Evolutionary conservation across 2,888 invertebrate genomes (phyloP), one percentile per base, ranked within the genome.

Genomic region (Ormyrus thymus): DNA sequence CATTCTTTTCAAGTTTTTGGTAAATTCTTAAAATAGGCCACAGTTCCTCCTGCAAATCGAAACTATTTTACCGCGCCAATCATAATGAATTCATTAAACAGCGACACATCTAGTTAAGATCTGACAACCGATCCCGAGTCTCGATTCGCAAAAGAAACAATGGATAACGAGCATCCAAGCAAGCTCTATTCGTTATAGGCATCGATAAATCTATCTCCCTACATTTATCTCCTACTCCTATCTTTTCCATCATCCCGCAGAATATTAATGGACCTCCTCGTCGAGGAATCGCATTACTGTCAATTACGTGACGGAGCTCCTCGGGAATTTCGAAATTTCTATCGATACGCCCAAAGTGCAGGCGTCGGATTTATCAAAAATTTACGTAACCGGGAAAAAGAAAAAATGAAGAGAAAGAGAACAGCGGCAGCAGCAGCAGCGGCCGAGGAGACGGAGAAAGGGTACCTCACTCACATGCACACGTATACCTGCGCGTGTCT

Each of bases 401-500:
- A 53, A 45, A 69, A 58, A 56, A n/a, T n/a, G 56, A n/a, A 6
- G 55, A 73, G 56, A 45, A 50, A 51, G 50, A 50, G 43, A 46
- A 58, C 1, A 58, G 50, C 50, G 9, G 9, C 9, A 56, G 45
- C 29, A 55, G 51, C 8, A n/a, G 7, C 46, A 45, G 45, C n/a
- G 2, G 3, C 3, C 48, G 53, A 15, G 46, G 29, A 29, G 29
- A 29, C 4, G 8, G 50, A 50, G 51, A 61, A 10, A 58, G 59
- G 50, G n/a, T 66, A 10, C 9, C 6, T 75, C 46, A 58, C 5
- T 29, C 43, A 11, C 58, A n/a, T 29, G 4, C 29, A 29, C 29
- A 29, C 29, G 1, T 55, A 77, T 81, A 79, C 76, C 70, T 80
- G 65, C 80, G 65, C 80, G 68, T 78, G 71, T 90, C 90, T 48